phyloP scores from a whole-genome alignment of 2,113 vertebrate genomes.

The Petrocephalus microphthalmus region DNA sequence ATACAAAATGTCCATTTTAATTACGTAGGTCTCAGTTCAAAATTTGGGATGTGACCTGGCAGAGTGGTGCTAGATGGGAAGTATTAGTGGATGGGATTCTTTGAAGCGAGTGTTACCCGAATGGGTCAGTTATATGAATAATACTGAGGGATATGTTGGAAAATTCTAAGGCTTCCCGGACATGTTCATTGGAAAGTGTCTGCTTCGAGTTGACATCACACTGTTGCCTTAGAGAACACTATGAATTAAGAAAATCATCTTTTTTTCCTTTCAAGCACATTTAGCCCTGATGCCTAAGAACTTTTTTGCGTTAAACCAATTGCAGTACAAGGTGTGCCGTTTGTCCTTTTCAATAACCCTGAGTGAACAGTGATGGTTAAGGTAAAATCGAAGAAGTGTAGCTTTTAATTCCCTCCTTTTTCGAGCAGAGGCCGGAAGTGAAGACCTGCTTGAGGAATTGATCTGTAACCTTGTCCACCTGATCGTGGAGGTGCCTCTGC shows the following conservation, averaged over 20 bases:
- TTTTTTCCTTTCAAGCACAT: neutral
- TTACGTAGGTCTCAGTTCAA: neutral
- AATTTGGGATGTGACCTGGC: neutral
- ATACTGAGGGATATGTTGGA: neutral
- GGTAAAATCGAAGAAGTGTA: neutral
- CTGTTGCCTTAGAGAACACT: neutral
- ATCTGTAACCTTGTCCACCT: slow-evolving; percentile 87
- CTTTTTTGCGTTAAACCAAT: neutral
- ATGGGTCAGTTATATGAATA: neutral
- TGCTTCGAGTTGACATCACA: neutral
- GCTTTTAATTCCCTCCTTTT: neutral
- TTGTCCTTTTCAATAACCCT: neutral
- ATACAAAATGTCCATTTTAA: neutral
- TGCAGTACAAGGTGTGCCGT: neutral
- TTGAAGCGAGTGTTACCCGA: neutral
- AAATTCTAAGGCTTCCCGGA: neutral
- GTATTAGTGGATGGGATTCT: neutral
- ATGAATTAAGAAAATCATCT: neutral
- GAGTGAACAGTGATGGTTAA: neutral
- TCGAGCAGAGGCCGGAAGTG: slow-evolving; percentile 60
- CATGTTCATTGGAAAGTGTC: neutral
- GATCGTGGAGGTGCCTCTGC: slow-evolving; percentile 86
- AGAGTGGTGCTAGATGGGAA: slow-evolving; percentile 1
- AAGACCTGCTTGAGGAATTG: slow-evolving; percentile 89
- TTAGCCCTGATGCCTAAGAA: neutral